Percentiles rank a stretch among this genome's conserved stretches.
phyloP scores from a whole-genome alignment of 2,113 vertebrate species.

The Symphodus melops region DNA sequence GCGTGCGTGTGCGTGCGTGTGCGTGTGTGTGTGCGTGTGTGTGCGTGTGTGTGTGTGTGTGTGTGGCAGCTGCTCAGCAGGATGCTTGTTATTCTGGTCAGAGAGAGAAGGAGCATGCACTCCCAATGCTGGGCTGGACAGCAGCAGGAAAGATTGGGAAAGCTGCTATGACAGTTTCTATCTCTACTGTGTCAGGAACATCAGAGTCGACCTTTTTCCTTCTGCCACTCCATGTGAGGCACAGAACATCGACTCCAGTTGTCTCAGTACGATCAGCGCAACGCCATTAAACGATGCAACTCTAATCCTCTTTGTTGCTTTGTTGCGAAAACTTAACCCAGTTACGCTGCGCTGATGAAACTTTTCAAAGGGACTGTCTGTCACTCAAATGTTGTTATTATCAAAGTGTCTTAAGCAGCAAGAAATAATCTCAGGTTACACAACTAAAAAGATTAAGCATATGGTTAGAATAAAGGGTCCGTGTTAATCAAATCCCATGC shows the following conservation, averaged over 20 bases:
- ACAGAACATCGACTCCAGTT: neutral
- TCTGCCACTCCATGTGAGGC: neutral
- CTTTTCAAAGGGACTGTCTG: neutral
- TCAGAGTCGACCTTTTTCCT: slow-evolving; percentile 1
- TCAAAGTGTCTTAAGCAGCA: neutral
- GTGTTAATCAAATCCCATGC: slow-evolving; percentile 45
- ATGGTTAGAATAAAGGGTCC: slow-evolving; percentile 54
- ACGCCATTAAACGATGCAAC: neutral
- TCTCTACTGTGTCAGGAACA: neutral
- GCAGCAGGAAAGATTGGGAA: slow-evolving; percentile 20
- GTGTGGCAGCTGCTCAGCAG: slow-evolving; percentile 64
- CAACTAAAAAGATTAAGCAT: slow-evolving; percentile 68
- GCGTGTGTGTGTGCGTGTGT: too few species aligned
- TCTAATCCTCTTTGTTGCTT: slow-evolving; percentile 1
- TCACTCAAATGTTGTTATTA: neutral
- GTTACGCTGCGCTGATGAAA: neutral
- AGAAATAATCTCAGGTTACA: slow-evolving; percentile 25
- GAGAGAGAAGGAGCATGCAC: slow-evolving; percentile 53
- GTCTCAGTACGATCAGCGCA: neutral
- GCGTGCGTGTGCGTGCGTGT: too few species aligned
- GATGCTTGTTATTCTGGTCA: slow-evolving; percentile 77
- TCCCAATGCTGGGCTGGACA: slow-evolving; percentile 35
- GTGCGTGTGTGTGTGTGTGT: too few species aligned
- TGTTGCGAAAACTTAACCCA: neutral
- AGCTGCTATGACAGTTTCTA: slow-evolving; percentile 31